These are phyloP conservation scores for Hermaeophaga mercurialis DNA, from an alignment of 2,888 invertebrate species.

Conservation along the genomic window DNA sequence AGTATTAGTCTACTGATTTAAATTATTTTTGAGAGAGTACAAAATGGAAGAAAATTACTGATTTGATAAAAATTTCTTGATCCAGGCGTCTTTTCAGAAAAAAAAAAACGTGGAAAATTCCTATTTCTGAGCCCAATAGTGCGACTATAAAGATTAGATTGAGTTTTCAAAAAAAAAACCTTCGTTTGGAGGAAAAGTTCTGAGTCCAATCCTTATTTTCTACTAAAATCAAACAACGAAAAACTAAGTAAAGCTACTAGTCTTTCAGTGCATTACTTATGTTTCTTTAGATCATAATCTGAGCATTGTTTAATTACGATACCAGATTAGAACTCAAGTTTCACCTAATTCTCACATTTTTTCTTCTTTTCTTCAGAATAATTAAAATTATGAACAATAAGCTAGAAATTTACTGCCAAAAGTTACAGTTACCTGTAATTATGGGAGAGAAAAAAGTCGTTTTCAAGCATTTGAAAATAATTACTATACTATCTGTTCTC, in stretches of 20 bases:
- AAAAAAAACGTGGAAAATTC: no score
- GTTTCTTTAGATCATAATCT: conserved; percentile 10
- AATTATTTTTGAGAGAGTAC: no score
- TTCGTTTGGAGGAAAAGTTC: no score
- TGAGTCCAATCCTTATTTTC: neutral
- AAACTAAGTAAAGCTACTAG: neutral
- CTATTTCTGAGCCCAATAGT: no score
- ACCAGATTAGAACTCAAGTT: conserved; percentile 23
- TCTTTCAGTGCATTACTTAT: neutral
- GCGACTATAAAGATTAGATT: no score
- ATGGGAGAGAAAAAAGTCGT: conserved; percentile 34
- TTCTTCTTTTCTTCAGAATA: conserved; percentile 36
- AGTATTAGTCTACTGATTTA: no score
- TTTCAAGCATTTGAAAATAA: conserved; percentile 31
- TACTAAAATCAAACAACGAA: neutral
- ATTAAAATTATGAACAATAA: conserved; percentile 43
- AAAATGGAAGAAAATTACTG: no score
- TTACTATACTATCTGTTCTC: conserved; percentile 26
- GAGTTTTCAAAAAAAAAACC: no score
- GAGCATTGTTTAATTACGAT: conserved; percentile 19
- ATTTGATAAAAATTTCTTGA: no score
- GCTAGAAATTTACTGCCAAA: conserved; percentile 37
- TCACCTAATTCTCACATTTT: conserved; percentile 48
- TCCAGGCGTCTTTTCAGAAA: no score
- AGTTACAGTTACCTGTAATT: conserved; percentile 40